These are phyloP conservation scores for Mesitornis unicolor DNA, from an alignment of 2,113 vertebrate genomes.

Conservation along the genomic window DNA sequence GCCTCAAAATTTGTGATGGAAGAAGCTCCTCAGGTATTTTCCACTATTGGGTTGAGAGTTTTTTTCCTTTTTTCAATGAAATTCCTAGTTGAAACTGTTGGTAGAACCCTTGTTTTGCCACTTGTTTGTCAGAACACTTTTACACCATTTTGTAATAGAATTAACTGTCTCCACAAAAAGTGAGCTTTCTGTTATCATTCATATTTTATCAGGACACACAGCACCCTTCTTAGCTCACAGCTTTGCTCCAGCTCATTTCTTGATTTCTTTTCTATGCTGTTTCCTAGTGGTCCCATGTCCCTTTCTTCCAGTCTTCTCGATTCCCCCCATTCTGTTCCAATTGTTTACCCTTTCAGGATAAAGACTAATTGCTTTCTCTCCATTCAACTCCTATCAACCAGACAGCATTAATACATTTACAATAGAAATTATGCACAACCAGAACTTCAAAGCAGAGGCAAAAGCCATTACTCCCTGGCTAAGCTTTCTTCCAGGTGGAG, in stretches of 20 bases:
- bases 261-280: neutral
- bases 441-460: neutral
- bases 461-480: neutral
- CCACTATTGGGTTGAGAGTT: rapidly evolving
- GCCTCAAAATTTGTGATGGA: neutral
- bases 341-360: neutral
- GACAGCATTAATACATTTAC: neutral
- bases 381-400: neutral
- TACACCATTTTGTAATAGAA: neutral
- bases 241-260: neutral
- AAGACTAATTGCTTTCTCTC: neutral
- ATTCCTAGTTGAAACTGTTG: neutral
- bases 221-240: neutral
- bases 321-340: neutral
- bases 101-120: neutral
- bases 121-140: neutral
- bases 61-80: neutral
- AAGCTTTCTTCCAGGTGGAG: neutral
- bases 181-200: neutral
- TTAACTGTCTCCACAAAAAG: neutral
- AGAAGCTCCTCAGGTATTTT: neutral
- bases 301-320: neutral
- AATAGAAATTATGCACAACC: neutral
- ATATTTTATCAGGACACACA: neutral
- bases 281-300: neutral